Evolutionary conservation across 2,113 vertebrate genomes (phyloP).

Genomic region (Eulacestoma nigropectus): DNA sequence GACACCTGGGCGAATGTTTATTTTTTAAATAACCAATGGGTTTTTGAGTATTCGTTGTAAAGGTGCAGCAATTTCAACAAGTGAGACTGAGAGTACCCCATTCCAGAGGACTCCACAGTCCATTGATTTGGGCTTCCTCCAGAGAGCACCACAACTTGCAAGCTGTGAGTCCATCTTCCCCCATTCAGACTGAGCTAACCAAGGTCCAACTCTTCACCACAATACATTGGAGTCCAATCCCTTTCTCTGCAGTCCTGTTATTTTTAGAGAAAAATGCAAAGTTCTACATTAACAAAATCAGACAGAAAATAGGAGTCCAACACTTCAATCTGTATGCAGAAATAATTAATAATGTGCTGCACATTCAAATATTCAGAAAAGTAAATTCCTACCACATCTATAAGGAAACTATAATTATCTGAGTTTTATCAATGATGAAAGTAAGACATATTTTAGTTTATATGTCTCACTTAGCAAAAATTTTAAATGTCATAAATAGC

Average conservation of each 20-base stretch:
- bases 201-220: neutral
- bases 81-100: neutral
- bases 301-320: neutral
- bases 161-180: neutral
- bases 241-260: neutral
- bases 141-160: neutral
- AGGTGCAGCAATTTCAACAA: neutral
- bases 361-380: neutral
- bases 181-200: neutral
- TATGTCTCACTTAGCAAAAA: neutral
- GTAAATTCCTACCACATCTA: neutral
- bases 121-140: rapidly evolving
- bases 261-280: neutral
- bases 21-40: neutral
- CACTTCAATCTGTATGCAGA: neutral
- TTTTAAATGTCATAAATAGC: neutral
- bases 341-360: neutral
- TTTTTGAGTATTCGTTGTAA: neutral
- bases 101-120: neutral
- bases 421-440: neutral
- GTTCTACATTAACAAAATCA: neutral
- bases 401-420: neutral
- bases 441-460: neutral
- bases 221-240: neutral
- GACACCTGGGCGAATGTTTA: rapidly evolving